Evolutionary conservation across 2,113 vertebrate genomes (phyloP), one percentile per base, ranked within the genome.

Genomic region (Sinosuthora webbiana): DNA sequence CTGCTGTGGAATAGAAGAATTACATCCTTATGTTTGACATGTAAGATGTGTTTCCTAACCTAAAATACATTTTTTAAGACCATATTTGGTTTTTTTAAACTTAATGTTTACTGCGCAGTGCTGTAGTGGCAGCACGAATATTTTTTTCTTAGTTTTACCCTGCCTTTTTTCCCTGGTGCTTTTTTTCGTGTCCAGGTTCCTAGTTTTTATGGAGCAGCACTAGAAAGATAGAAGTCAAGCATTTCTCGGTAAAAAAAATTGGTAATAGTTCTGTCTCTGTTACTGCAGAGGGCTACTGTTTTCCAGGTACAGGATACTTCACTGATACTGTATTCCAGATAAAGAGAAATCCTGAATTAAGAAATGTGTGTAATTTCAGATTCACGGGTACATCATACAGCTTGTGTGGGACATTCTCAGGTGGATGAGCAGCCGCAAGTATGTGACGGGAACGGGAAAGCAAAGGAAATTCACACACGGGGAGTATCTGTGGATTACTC

Each of bases 401-500:
- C 97, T 50, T 97, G 83, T 69, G 96, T 80, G 5, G 96, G 97
- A 44, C 94, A 65, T 82, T 98, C 90, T 33, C 93, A 95, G 25
- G 96, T 96, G 21, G 97, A 98, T 82, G 98, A 98, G 65, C 98
- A 98, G 91, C 97, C 96, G 16, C 75, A n/a, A 79, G 96, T 97
- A 13, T 52, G 94, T 65, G 90, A 97, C 2, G 93, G 98, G 71
- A 96, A 97, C 2, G 93, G 98, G 69, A 96, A 98, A 94, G 97
- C 96, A 35, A 78, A 97, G 88, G 92, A 97, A 56, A 96, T 97
- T 76, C 93, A 97, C 55, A 95, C 98, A 24, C 79, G 95, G 89
- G 94, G 95, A 35, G 93, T 99, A 39, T 91, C 97, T 35, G 98
- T 99, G 89, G 97, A 99, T 97, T 97, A 94, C 37, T 89, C 81